Evolutionary conservation across 1,140 invertebrate species (phyloP).

Genomic region (Euglossa dilemma): DNA sequence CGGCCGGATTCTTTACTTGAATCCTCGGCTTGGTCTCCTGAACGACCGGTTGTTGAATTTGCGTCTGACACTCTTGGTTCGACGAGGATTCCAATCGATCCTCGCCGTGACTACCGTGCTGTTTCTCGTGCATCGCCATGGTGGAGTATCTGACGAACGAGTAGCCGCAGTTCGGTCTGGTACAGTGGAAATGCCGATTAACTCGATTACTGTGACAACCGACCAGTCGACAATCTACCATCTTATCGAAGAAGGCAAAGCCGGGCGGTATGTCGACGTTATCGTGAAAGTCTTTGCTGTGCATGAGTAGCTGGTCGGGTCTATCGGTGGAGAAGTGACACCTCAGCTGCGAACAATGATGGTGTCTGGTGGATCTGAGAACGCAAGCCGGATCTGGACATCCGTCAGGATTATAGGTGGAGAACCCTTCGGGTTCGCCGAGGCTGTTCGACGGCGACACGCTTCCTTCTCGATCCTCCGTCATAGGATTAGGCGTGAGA

Average conservation of each 20-base stretch:
- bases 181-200: constrained; percentile 91
- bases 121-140: constrained; percentile 89
- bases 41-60: constrained; percentile 60
- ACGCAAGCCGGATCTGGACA: constrained; percentile 87
- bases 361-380: constrained; percentile 84
- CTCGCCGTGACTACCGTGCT: constrained; percentile 77
- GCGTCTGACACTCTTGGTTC: constrained; percentile 67
- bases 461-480: constrained; percentile 81
- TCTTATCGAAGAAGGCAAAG: constrained; percentile 91
- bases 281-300: constrained; percentile 92
- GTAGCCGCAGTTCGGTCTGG: constrained; percentile 88
- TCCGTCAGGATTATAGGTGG: constrained; percentile 83
- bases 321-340: constrained; percentile 87
- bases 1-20: constrained; percentile 81
- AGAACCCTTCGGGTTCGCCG: constrained; percentile 83
- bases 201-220: constrained; percentile 88
- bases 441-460: constrained; percentile 77
- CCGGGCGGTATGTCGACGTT: constrained; percentile 91
- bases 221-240: constrained; percentile 88
- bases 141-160: constrained; percentile 89
- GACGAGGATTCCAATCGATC: constrained; percentile 54
- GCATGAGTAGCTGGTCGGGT: constrained; percentile 86
- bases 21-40: constrained; percentile 78
- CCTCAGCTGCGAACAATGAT: constrained; percentile 89
- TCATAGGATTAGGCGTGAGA: constrained; percentile 75